phyloP scores from a whole-genome alignment of 2,113 vertebrate genomes.

The Tragelaphus strepsiceros region DNA sequence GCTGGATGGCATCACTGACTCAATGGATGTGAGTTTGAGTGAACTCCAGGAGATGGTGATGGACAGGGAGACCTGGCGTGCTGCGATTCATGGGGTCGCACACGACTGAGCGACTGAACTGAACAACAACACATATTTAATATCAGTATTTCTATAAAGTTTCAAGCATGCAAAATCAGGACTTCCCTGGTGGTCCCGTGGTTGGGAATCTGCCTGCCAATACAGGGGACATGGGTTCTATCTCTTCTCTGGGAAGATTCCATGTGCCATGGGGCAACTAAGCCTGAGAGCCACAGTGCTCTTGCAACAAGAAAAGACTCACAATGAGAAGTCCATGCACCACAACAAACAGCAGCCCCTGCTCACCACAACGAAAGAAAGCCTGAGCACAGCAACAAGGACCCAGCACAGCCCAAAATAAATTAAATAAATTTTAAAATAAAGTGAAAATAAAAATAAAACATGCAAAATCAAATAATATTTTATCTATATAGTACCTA shows the following conservation, averaged over 20 bases:
- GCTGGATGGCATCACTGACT: no score
- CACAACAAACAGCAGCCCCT: neutral
- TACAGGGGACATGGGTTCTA: neutral
- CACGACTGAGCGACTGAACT: no score
- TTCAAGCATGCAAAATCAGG: neutral
- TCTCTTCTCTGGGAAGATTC: neutral
- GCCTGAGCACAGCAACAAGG: neutral
- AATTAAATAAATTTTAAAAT: neutral
- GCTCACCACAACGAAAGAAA: neutral
- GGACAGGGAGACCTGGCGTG: no score
- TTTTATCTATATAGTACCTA: neutral
- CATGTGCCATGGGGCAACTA: neutral
- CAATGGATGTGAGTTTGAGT: no score
- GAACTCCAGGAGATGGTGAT: no score
- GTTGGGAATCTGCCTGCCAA: neutral
- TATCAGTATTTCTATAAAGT: neutral
- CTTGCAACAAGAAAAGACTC: neutral
- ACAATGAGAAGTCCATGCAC: neutral
- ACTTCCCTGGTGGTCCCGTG: neutral
- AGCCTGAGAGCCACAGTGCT: neutral
- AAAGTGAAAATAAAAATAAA: neutral
- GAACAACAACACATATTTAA: neutral
- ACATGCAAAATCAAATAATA: neutral
- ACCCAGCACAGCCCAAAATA: neutral
- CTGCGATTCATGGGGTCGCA: no score